Base-by-base conservation (phyloP, 1,140 invertebrate genomes). In the Tyrophagus putrescentiae region DNA sequence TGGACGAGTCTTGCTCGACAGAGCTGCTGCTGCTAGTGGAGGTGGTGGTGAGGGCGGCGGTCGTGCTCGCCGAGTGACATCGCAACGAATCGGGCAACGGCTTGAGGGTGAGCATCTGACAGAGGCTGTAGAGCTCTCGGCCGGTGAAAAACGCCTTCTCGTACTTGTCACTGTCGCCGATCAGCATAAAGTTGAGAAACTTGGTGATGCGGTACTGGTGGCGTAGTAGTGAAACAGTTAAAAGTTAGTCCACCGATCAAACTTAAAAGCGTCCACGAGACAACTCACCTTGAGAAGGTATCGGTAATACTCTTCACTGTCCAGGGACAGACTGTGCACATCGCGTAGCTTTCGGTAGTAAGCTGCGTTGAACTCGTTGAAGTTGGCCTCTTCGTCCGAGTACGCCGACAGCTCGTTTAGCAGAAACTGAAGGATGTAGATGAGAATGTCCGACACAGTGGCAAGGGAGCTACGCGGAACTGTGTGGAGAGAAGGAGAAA, bases 61-160 rank as follows among this genome's bases (percentile, higher is more conserved):
- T 54, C 28, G 25, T 11, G 3, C n/a, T 11, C n/a, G 52, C 9
- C n/a, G 27, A 31, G 39, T 54, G 52, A 27, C 13, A 31, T 32
- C 52, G 52, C 52, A 54, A 54, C 21, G 52, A 21, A 54, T 54
- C 52, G 13, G 52, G 52, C 52, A 54, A 21, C 31, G 52, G 27
- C 25, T 54, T 54, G 16, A 13, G 16, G 25, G 13, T 7, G 9
- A 54, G 27, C 52, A 54, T 54, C 39, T 31, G 52, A 33, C 52
- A 54, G 3, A 54, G 39, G 3, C 1, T 27, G 13, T 34, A n/a
- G n/a, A 54, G 25, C 9, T 54, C 52, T 2, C 39, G 4, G 52
- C 39, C 25, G 27, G 52, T 18, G 13, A 13, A 54, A 48, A 48
- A 48, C 7, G 13, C 13, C 18, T 48, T 48, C 7, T 21, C n/a